Conservation (phyloP, 2,797 vertebrate genomes). For the Anguilla pacifica region DNA sequence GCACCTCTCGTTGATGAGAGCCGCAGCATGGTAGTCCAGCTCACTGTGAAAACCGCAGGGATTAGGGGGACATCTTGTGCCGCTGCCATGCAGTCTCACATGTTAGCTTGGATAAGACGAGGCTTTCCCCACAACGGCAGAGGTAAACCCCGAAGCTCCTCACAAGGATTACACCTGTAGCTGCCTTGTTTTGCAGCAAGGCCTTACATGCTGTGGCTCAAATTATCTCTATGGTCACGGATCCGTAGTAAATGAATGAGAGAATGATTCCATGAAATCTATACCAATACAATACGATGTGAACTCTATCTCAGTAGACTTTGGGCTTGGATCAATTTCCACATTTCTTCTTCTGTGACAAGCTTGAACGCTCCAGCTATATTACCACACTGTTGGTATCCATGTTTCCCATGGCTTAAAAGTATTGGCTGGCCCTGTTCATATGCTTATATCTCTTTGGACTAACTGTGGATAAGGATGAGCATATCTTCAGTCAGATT, state of each 20-base stretch:
- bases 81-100: neutral
- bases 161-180: conserved; percentile 9
- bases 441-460: neutral
- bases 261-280: neutral
- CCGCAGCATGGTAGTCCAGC: conserved; percentile 81
- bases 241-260: neutral
- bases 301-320: neutral
- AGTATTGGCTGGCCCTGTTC: neutral
- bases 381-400: neutral
- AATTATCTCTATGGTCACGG: neutral
- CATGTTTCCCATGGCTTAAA: neutral
- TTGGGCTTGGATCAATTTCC: neutral
- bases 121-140: conserved; percentile 3
- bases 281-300: neutral
- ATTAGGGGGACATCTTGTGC: conserved; percentile 14
- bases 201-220: neutral
- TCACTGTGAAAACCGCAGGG: conserved; percentile 66
- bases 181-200: neutral
- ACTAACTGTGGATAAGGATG: neutral
- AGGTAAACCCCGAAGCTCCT: conserved; percentile 9
- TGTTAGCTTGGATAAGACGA: conserved; percentile 13
- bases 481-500: neutral
- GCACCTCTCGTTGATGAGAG: conserved; percentile 80
- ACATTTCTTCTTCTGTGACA: neutral
- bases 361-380: neutral